Evolutionary conservation across 1,140 invertebrate species (phyloP).

Genomic region (Ganaspis sp.): DNA sequence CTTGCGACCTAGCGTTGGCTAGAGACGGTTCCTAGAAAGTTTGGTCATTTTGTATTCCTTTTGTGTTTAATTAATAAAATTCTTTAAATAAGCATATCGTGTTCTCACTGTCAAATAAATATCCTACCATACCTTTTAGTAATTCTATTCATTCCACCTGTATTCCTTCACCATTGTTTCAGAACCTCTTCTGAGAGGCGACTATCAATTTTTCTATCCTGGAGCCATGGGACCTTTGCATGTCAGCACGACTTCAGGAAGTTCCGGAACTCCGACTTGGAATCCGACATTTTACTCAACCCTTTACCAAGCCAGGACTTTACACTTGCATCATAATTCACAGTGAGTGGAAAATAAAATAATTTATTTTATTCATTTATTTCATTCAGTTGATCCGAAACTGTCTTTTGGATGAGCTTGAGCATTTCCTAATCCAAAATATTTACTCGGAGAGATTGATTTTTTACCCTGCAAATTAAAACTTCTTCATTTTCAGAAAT

Average conservation of each 20-base stretch:
- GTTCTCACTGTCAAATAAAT: conserved; percentile 18
- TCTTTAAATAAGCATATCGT: no score
- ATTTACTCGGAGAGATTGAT: no score
- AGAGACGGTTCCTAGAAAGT: no score
- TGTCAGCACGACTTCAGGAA: conserved; percentile 66
- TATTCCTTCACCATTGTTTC: no score
- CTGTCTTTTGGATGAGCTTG: no score
- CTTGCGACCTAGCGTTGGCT: no score
- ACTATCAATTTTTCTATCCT: conserved; percentile 74
- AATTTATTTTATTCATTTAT: background rate
- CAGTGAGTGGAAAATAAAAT: conserved; percentile 66
- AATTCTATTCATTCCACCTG: no score
- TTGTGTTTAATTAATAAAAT: no score
- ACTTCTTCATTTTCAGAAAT: conserved; percentile 52
- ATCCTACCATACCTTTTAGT: no score
- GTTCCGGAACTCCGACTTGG: conserved; percentile 65
- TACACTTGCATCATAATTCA: conserved; percentile 70
- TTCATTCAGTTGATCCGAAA: no score
- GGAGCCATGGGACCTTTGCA: conserved; percentile 69
- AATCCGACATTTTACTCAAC: conserved; percentile 73
- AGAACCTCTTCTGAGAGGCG: conserved; percentile 72
- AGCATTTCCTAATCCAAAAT: no score
- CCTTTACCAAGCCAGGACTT: conserved; percentile 70
- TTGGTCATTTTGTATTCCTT: no score
- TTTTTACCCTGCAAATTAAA: background rate